Base-by-base conservation (phyloP, 2,797 vertebrate genomes). In the Falco cherrug region DNA sequence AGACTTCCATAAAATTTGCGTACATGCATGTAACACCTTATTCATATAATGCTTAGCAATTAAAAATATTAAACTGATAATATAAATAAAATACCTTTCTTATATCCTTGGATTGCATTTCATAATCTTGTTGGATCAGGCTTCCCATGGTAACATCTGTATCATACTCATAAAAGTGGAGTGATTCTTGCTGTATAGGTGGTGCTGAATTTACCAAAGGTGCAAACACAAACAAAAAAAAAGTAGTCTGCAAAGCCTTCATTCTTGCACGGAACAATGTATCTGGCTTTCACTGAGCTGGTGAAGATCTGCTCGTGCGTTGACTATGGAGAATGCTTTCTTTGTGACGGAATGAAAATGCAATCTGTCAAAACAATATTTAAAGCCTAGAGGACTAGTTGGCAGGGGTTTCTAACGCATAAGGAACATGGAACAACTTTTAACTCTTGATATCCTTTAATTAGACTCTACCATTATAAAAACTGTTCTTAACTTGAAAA, bases 401-500 rank as follows among this genome's bases (percentile, higher is more conserved):
- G 99, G 98, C 98, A 98, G 98, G 89, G 92, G 95, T 97, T 98
- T 98, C 91, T 98, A 97, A 96, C 95, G 84, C 98, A 98, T 95
- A 97, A 98, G 97, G 97, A 98, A 97, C 98, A 97, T 97, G 97
- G 98, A 98, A 98, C 96, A 97, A 97, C 97, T 97, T 97, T 99
- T 99, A 99, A 99, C 99, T 98, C 99, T 98, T 98, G 87, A 94
- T 97, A 98, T 95, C 96, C 98, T 98, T 98, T 98, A 98, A 97
- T 97, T 97, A 97, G 84, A 87, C 57, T 89, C 56, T 85, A 63
- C 69, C 60, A 69, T 90, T 95, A 33, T 31, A 87, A 90, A 93
- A 80, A 16, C 13, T 90, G 9, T 37, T 85, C 18, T 61, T 86
- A 93, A 60, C 6, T 5, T 43, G 28, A 57, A 83, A 73, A 87